These are phyloP conservation scores for Brachyrhaphis roseni DNA, from an alignment of 2,797 vertebrate species.

Conservation along the genomic window DNA sequence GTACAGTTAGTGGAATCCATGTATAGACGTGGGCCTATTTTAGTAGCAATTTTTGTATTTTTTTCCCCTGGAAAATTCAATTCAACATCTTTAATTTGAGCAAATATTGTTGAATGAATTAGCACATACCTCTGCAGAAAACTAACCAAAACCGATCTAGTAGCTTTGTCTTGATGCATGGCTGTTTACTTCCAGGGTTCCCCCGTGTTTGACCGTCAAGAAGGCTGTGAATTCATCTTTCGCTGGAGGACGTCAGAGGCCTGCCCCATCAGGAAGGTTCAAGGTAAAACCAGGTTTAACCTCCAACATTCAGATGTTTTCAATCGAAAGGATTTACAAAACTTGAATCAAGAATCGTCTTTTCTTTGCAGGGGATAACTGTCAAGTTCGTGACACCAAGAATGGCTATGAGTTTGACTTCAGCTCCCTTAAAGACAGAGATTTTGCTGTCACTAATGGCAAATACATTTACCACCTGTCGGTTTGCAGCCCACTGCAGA, in stretches of 20 bases:
- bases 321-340: not conserved
- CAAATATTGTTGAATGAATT: not conserved
- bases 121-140: not conserved
- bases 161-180: not conserved
- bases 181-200: conserved; percentile 84
- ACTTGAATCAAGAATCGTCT: not conserved
- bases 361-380: conserved; percentile 82
- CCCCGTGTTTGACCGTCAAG: conserved; percentile 85
- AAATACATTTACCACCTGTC: conserved; percentile 90
- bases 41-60: not conserved
- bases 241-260: conserved; percentile 93
- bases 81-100: not conserved
- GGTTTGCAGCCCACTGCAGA: conserved; percentile 83
- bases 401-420: conserved; percentile 88
- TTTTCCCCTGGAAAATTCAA: not conserved
- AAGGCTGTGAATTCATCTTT: conserved; percentile 92
- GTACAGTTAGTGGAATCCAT: not conserved
- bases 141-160: not conserved
- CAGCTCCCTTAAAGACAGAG: conserved; percentile 79
- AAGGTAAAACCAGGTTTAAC: conserved; percentile 64
- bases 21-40: not conserved
- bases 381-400: conserved; percentile 87
- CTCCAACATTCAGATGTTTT: not conserved
- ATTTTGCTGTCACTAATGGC: conserved; percentile 72
- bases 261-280: conserved; percentile 85